Evolutionary conservation across 2,888 invertebrate genomes (phyloP), one percentile per base, ranked within the genome.

Genomic region (Dynastes hyllus): DNA sequence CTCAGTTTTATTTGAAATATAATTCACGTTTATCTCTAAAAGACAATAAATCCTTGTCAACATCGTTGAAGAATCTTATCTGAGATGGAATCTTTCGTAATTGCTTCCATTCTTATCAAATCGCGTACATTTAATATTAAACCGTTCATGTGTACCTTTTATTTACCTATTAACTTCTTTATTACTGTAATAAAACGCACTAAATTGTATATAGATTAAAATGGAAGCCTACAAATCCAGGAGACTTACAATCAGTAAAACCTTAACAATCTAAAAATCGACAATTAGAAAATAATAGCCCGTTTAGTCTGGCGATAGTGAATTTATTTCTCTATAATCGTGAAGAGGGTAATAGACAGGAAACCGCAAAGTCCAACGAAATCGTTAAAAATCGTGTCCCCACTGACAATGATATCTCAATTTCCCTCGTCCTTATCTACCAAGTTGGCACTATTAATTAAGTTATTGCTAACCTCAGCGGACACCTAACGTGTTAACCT

Each of bases 371-470:
- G 40, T 45, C 32, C 45, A 45, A 3, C 27, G 22, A 45, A 61
- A 75, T 61, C 73, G 45, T 75, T 75, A 63, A 75, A 51, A 61
- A 75, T 75, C 61, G 50, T 75, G 63, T 75, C 55, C 11, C 1
- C 29, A 45, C 45, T 63, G 45, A 75, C 73, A 75, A 32, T 75
- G 73, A 75, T 75, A 75, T 61, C 73, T 63, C 55, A 61, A 63
- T 63, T 45, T 45, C 50, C 16, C 6, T 5, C 11, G 45, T 11
- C 11, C 45, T 75, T 75, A 75, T 75, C 73, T 75, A 9, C 9
- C 27, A 75, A 75, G 61, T 75, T 61, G 73, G 73, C 73, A 61
- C 61, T 61, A 75, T 75, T 75, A 75, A 75, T 75, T 75, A 75
- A 61, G 55, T 37, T 61, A 75, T 75, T 75, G 73, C 61, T 61